Evolutionary conservation across 2,113 vertebrate species (phyloP).

Genomic region (Sturnira hondurensis): DNA sequence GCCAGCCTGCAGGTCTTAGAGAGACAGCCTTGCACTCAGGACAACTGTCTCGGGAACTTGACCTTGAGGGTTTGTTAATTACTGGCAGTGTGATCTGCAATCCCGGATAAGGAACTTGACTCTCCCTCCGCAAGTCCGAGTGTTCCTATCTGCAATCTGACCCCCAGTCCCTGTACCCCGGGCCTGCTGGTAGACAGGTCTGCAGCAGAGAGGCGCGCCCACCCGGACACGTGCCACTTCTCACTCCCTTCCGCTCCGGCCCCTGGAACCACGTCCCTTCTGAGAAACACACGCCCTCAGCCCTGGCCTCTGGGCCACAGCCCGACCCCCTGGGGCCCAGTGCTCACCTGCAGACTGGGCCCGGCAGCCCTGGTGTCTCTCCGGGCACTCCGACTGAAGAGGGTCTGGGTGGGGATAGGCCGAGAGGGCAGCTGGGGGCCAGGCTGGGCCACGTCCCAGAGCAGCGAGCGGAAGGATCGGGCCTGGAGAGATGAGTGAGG

Average conservation of each 20-base stretch:
- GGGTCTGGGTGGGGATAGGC: background rate
- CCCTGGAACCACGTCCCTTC: background rate
- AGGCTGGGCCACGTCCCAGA: fast-evolving
- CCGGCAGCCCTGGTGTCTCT: background rate
- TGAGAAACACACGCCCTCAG: background rate
- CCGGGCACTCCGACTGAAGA: background rate
- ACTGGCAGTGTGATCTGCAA: fast-evolving
- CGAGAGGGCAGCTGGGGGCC: fast-evolving
- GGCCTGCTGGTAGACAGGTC: background rate
- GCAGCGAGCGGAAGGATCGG: background rate
- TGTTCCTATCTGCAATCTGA: background rate
- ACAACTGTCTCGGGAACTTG: background rate
- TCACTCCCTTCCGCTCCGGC: too few relatives aligned
- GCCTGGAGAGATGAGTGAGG: fast-evolving
- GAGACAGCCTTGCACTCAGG: background rate
- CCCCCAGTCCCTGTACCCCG: fast-evolving
- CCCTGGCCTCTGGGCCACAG: background rate
- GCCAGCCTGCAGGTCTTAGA: background rate
- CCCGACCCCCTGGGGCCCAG: background rate
- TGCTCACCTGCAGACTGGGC: fast-evolving
- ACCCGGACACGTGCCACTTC: fast-evolving
- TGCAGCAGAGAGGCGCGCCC: background rate
- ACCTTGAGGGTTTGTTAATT: background rate
- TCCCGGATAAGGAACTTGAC: background rate
- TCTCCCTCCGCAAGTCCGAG: background rate